These are phyloP conservation scores for Megaceryle torquata DNA, from an alignment of 2,113 vertebrate species.

Conservation along the genomic window DNA sequence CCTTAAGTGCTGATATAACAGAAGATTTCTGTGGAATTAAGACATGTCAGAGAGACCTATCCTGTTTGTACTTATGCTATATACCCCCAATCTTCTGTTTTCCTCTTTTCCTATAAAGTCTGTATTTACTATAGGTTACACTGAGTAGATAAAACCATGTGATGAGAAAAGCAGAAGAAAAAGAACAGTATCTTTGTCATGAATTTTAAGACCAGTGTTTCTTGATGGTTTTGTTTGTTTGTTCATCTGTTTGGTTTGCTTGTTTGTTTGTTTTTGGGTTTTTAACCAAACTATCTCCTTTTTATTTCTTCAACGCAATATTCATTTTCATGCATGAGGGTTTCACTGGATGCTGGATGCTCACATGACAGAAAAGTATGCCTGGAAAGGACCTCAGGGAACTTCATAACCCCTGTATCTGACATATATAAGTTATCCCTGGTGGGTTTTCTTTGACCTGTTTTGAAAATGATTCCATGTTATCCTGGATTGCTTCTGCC, in stretches of 20 bases:
- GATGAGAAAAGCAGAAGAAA: not conserved
- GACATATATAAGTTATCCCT: not conserved
- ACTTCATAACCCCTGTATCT: not conserved
- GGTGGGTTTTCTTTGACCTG: not conserved
- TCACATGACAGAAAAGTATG: not conserved
- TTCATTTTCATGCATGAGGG: not conserved
- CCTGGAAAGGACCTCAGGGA: not conserved
- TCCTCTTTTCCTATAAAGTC: not conserved
- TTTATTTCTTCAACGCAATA: not conserved
- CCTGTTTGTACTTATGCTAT: not conserved
- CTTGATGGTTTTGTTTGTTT: not conserved
- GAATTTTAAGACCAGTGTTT: not conserved
- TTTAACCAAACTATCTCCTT: not conserved
- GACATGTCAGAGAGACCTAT: not conserved
- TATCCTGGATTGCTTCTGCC: not conserved
- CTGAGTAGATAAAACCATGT: not conserved
- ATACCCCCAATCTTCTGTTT: not conserved
- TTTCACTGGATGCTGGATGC: not conserved
- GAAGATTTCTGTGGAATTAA: not conserved
- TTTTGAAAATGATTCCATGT: not conserved
- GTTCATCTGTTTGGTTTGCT: not conserved
- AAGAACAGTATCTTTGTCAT: not conserved
- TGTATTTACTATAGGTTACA: not conserved
- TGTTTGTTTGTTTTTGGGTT: not conserved
- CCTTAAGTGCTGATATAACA: not conserved